A percentile compares a stretch with the other conserved stretches of the same genome.
phyloP scores from a whole-genome alignment of 2,888 invertebrate species.

The Agrochola lota region DNA sequence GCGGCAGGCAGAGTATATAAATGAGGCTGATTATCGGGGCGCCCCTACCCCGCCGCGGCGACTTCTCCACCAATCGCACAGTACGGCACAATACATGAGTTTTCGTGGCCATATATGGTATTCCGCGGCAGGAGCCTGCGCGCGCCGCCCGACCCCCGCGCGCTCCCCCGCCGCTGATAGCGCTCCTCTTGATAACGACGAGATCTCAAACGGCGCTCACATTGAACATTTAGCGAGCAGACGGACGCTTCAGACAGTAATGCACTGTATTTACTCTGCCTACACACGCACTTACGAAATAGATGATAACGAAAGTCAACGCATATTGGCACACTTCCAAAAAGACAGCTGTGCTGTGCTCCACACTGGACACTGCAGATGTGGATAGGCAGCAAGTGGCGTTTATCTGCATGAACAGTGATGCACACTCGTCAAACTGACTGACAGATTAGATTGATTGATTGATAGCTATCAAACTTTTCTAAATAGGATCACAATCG shows the following conservation, averaged over 20 bases:
- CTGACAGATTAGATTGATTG: constrained; percentile 5
- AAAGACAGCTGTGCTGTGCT: constrained; percentile 59
- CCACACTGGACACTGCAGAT: constrained; percentile 44
- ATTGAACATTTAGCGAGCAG: constrained; percentile 67
- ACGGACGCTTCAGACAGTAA: constrained; percentile 56
- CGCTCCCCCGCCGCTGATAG: constrained; percentile 77
- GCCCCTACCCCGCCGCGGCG: constrained; percentile 89
- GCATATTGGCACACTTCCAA: constrained; percentile 74
- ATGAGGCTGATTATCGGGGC: constrained; percentile 89
- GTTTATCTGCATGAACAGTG: constrained; percentile 27
- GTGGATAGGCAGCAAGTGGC: constrained; percentile 24
- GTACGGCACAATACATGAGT: constrained; percentile 89
- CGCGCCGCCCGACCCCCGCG: constrained; percentile 77
- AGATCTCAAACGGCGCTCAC: constrained; percentile 74
- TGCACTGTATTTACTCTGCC: constrained; percentile 47
- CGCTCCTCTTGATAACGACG: constrained; percentile 84
- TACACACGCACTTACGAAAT: constrained; percentile 46
- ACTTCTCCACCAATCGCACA: constrained; percentile 91
- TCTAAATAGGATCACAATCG: background rate
- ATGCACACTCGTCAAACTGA: constrained; percentile 16
- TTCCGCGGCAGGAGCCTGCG: constrained; percentile 91
- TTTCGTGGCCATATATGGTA: constrained; percentile 88
- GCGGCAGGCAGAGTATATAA: constrained; percentile 90
- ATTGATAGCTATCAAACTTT: background rate
- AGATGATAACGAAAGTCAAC: constrained; percentile 69